Base-by-base conservation (phyloP, 2,113 vertebrate genomes). In the Pyxicephalus adspersus region DNA sequence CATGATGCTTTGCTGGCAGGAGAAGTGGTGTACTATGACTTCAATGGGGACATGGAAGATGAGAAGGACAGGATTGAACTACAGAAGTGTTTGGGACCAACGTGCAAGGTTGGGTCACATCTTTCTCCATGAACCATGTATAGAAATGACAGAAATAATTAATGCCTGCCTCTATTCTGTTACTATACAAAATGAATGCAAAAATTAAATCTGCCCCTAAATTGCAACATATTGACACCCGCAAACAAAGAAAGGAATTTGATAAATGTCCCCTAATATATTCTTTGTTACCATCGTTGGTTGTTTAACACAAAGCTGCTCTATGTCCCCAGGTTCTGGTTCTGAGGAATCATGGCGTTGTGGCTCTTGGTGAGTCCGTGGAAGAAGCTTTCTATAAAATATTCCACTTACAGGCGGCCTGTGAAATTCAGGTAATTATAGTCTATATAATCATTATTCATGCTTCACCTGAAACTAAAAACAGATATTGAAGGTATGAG, bases 371-470 rank as follows among this genome's bases (percentile, higher is more conserved):
- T 0, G 97, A 98, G 86, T 96, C 95, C 0, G 94, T 98, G 2
- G 98, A 99, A 85, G 98, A 99, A 85, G 97, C 98, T 0, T 99
- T 98, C 86, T 98, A 98, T 85, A 94, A 95, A 85, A 89, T 96
- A 88, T 99, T 96, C 85, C 97, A 99, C 76, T 92, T 98, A 86
- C 97, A 98, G 92, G 94, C 95, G 0, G 97, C 98, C 31, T 99
- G 97, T 57, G 96, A 99, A 88, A 94, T 97, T 25, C 98, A 99
- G 96, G 98, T 99, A 85, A 86, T 86, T 16, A 50, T 76, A 45
- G 9, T 58, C 19, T 58, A n/a, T 58, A 23, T 58, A 20, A 58
- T 58, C 57, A 26, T 19, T 15, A 19, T 5, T 25, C 0, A 23
- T n/a, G n/a, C n/a, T n/a, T n/a, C n/a, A n/a, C n/a, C n/a, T n/a